Conservation (phyloP, 2,888 invertebrate genomes). For the Agelastica alni region DNA sequence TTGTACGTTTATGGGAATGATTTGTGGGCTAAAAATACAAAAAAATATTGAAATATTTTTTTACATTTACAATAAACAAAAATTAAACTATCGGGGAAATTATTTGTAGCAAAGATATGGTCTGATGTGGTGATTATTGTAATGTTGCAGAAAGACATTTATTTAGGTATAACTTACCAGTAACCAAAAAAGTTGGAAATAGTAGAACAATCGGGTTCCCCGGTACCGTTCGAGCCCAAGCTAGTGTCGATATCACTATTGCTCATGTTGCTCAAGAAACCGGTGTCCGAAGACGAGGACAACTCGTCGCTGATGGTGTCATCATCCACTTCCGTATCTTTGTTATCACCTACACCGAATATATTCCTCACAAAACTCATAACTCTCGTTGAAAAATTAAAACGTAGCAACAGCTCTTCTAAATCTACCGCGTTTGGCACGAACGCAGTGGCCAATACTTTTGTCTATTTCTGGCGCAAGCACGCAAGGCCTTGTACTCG, state of each 20-base stretch:
- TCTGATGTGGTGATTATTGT: no score
- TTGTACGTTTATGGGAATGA: no score
- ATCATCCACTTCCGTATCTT: conserved; percentile 45
- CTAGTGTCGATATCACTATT: conserved; percentile 49
- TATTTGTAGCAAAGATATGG: no score
- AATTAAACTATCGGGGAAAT: no score
- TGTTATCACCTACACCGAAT: conserved; percentile 48
- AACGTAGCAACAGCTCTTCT: no score
- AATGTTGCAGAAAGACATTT: no score
- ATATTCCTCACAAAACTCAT: conserved; percentile 56
- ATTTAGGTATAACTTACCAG: conserved; percentile 55
- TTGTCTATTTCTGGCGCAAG: conserved; percentile 48
- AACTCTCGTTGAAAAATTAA: conserved; percentile 26
- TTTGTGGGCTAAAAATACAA: no score
- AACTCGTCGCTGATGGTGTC: conserved; percentile 49
- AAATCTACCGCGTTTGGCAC: conserved; percentile 38
- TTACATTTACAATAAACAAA: no score
- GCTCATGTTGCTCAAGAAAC: conserved; percentile 49
- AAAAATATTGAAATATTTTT: no score
- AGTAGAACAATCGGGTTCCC: conserved; percentile 54
- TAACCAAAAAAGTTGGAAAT: conserved; percentile 57
- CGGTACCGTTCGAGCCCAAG: conserved; percentile 28
- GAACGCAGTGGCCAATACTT: conserved; percentile 35
- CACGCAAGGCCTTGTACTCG: conserved; percentile 46
- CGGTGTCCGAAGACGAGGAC: conserved; percentile 52